A percentile compares a stretch with the other conserved stretches of the same genome.
Evolutionary conservation across 1,140 invertebrate genomes (phyloP).

Genomic region (Bemisia tabaci): DNA sequence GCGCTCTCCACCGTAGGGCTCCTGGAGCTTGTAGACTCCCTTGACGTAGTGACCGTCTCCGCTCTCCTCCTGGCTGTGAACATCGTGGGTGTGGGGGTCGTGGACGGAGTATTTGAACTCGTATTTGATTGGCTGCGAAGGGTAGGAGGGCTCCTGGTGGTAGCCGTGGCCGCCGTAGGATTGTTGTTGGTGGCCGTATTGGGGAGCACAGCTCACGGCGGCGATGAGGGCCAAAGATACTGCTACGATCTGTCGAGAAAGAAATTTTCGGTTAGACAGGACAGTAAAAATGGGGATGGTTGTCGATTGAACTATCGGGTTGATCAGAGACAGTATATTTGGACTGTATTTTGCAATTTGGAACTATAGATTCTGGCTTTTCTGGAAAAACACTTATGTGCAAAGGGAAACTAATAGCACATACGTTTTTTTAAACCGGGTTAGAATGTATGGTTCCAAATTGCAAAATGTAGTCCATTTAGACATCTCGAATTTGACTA

Average conservation of each 20-base stretch:
- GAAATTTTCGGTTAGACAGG: no score
- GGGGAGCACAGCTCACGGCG: neutral
- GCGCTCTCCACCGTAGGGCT: slow-evolving; percentile 39
- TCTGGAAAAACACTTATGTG: no score
- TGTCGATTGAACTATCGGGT: no score
- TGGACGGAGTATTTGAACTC: slow-evolving; percentile 20
- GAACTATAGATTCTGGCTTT: no score
- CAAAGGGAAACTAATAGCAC: no score
- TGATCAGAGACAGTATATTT: no score
- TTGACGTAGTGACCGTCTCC: slow-evolving; percentile 24
- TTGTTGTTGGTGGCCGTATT: neutral
- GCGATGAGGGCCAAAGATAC: neutral
- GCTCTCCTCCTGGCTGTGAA: slow-evolving; percentile 24
- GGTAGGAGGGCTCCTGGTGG: slow-evolving; percentile 16
- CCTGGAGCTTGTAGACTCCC: slow-evolving; percentile 28
- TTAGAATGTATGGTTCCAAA: no score
- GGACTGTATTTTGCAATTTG: no score
- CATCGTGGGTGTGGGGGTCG: slow-evolving; percentile 25
- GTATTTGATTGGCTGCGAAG: slow-evolving; percentile 24
- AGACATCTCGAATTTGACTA: no score
- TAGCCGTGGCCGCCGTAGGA: neutral
- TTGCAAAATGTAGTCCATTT: no score
- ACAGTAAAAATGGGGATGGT: no score
- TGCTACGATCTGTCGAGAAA: neutral
- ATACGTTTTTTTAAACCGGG: no score